Evolutionary conservation across 2,113 vertebrate genomes (phyloP).

Genomic region (Acrocephalus arundinaceus): DNA sequence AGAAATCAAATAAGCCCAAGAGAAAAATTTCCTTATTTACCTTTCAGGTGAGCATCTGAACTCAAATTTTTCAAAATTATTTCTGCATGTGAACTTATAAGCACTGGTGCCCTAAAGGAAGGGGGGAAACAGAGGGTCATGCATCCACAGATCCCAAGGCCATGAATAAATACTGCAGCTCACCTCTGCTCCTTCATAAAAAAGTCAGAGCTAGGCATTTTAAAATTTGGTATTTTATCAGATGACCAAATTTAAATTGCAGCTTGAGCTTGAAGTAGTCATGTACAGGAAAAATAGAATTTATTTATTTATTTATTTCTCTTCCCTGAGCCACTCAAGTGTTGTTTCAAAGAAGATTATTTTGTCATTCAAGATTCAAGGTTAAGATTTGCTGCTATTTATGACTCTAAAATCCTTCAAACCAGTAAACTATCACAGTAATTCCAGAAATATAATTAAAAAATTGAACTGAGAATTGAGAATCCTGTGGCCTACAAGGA

Average conservation of each 20-base stretch:
- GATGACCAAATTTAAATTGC: background rate
- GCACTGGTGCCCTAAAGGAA: background rate
- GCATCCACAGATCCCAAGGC: background rate
- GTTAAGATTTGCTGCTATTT: constrained; percentile 62
- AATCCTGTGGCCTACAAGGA: constrained; percentile 33
- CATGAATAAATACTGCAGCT: background rate
- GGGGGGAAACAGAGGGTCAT: background rate
- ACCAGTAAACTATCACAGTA: constrained; percentile 56
- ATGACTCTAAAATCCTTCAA: constrained; percentile 61
- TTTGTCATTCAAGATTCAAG: constrained; percentile 58
- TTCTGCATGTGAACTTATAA: background rate
- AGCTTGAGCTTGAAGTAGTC: background rate
- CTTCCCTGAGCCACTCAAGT: constrained; percentile 17
- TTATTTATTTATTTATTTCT: constrained; percentile 9
- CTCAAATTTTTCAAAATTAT: background rate
- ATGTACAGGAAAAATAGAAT: background rate
- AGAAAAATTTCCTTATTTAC: background rate
- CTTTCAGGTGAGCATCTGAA: background rate
- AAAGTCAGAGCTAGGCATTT: background rate
- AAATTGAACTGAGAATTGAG: constrained; percentile 47
- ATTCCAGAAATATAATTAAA: constrained; percentile 67
- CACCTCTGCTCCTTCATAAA: background rate
- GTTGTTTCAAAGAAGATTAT: constrained; percentile 56
- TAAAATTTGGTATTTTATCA: background rate
- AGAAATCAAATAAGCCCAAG: background rate